Base-by-base conservation (phyloP, 2,888 invertebrate genomes). In the Melangyna quadrimaculata region DNA sequence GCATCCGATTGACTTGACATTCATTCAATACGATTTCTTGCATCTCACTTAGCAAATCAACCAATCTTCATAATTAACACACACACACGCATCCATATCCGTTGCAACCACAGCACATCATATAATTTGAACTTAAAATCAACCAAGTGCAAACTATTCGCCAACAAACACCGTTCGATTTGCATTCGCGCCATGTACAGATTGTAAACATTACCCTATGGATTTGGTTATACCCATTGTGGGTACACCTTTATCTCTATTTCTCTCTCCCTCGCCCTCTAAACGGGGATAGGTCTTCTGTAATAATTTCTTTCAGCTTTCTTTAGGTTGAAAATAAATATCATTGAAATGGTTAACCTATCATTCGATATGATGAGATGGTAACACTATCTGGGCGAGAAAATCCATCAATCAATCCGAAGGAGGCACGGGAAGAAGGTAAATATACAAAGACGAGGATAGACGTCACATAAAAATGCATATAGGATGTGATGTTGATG, bases 381-480 rank as follows among this genome's bases (percentile, higher is more conserved):
- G 86, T 86, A 86, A 86, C 80, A 69, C 73, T 80, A 86, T 75
- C 80, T 48, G 80, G 86, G 86, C 84, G 86, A 86, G 86, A 86
- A 86, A 86, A 86, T 77, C 73, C 69, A 80, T 86, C 86, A 80
- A 80, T 80, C 86, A 78, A 65, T 69, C 69, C 40, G 22, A 65
- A 45, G 61, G 53, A 55, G 61, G 48, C 32, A 74, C 57, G 40
- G 69, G 17, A 67, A 19, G 59, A 63, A 27, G 43, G 27, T 27
- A 55, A 53, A 27, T 24, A 24, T 24, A 19, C 9, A 51, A n/a
- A 61, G 22, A 69, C 63, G 73, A 78, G 78, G 78, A 84, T 84
- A 51, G 43, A 70, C 22, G 73, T 78, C 69, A 51, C 69, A 63
- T 63, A 43, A 63, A 63, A 72, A 81, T 72, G 57, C 53, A 65